Base-by-base conservation (phyloP, 2,113 vertebrate genomes). In the Zosterops pallidus region DNA sequence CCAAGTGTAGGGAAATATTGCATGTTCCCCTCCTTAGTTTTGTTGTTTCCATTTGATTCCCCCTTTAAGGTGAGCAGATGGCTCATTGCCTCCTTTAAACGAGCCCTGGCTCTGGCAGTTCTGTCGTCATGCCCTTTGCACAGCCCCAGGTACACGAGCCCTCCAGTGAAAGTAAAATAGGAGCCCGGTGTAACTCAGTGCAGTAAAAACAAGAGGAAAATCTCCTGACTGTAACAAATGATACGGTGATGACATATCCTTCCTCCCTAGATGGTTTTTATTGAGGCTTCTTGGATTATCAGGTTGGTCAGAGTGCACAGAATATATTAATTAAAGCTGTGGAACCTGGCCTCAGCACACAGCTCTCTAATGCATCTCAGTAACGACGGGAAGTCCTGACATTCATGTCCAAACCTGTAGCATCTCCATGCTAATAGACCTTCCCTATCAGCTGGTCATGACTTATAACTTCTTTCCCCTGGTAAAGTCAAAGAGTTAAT, bases 301-400 rank as follows among this genome's bases (percentile, higher is more conserved):
- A 75, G 76, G 50, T 87, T 94, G 86, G 90, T 90, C 91, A 94
- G 79, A 95, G 95, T 82, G 95, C 95, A 83, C 88, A 95, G 76
- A 83, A 89, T 31, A 1, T 92, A 96, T 96, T 95, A 79, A 95
- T 97, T 97, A 95, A 95, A 92, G n/a, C 68, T 68, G 70, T 52
- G 67, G 82, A 91, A 35, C 49, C 69, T 46, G 65, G 64, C 39
- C 93, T 96, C 67, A 53, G 92, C 70, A 24, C 86, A 76, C 33
- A 64, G 24, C 79, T 89, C 91, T 86, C 71, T 52, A 5, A 2
- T 77, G 87, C 81, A 67, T 77, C 9, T 2, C 83, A 64, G 57
- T 44, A 68, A 88, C 0, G 2, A 74, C 0, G 13, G 71, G 41
- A 92, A 94, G 70, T 67, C 82, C 71, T 80, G 90, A 77, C 14